Evolutionary conservation across 2,888 invertebrate species (phyloP).

Genomic region (Phorcus lineatus): DNA sequence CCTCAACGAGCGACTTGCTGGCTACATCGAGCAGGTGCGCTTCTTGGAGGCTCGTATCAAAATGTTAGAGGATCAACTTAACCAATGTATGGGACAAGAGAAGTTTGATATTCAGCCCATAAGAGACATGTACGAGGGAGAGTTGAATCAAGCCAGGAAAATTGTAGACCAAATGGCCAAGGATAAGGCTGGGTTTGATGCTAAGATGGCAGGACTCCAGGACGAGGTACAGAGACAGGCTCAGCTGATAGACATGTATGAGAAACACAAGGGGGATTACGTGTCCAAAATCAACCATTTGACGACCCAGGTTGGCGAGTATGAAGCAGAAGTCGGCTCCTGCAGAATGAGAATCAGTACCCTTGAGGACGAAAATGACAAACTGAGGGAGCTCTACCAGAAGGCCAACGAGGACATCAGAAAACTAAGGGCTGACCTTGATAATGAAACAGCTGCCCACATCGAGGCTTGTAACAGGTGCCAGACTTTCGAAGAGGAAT

Average conservation of each 20-base stretch:
- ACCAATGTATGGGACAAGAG: conserved; percentile 63
- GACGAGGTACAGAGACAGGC: conserved; percentile 73
- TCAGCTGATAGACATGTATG: conserved; percentile 44
- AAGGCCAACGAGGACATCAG: conserved; percentile 49
- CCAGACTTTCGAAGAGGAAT: conserved; percentile 76
- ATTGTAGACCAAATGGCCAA: conserved; percentile 76
- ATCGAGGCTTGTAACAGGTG: conserved; percentile 76
- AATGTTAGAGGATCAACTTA: conserved; percentile 69
- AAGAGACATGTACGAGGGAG: conserved; percentile 75
- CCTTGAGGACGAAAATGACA: conserved; percentile 50
- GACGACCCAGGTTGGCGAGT: conserved; percentile 53
- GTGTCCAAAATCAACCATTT: conserved; percentile 51
- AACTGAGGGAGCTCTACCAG: conserved; percentile 42
- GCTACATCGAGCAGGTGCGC: conserved; percentile 77
- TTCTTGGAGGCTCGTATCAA: conserved; percentile 74
- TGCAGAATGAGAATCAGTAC: conserved; percentile 50
- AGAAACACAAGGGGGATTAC: conserved; percentile 42
- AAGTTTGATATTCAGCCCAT: conserved; percentile 67
- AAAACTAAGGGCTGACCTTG: conserved; percentile 70
- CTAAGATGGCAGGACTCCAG: conserved; percentile 74
- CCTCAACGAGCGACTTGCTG: conserved; percentile 77
- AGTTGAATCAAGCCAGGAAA: conserved; percentile 75
- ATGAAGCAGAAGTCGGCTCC: conserved; percentile 54
- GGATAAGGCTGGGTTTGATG: conserved; percentile 76
- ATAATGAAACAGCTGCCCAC: conserved; percentile 76